Evolutionary conservation across 2,888 invertebrate species (phyloP), one percentile per base, ranked within the genome.

Genomic region (Drosophila rubida): DNA sequence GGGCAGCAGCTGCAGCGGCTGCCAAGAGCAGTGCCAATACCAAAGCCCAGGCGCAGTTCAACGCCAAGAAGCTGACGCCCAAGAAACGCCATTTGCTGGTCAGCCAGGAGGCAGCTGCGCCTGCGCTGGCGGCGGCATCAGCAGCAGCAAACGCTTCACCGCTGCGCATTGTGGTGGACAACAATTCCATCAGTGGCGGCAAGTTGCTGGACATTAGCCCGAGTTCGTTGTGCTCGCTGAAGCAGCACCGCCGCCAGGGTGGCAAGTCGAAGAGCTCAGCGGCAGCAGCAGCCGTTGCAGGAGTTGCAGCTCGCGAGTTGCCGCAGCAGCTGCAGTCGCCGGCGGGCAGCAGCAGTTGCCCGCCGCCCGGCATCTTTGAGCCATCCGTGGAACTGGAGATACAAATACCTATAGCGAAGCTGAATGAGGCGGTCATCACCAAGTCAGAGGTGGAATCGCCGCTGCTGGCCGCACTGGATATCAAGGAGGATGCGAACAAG

Each of bases 341-440:
- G 2, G 78, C 86, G 2, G 71, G 83, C 1, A 85, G 83, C 2
- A 69, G 75, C 2, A 85, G 83, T 2, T 89, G 88, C 69, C 93
- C 92, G 74, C 95, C 95, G 0, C 95, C 95, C 0, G 95, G 95
- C 6, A 94, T 95, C 80, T 95, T 95, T 90, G 95, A 95, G 87
- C 94, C 95, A 0, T 94, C 95, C 1, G 92, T 95, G 27, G 95
- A 95, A 90, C 91, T 95, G 64, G 95, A 95, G 92, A 93, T 95
- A 72, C 94, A 94, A 91, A 94, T 94, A 82, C 94, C 93, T 54
- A 78, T 90, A 16, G 93, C 93, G 60, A 94, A 94, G 44, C 93
- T 94, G 48, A 93, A 93, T 62, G 90, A 90, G 37, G 64, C 83
- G 2, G 77, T 91, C 4, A 92, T 94, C 8, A 93, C 94, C 7